Conservation (phyloP, 2,888 invertebrate species). For the Diabrotica balteata region DNA sequence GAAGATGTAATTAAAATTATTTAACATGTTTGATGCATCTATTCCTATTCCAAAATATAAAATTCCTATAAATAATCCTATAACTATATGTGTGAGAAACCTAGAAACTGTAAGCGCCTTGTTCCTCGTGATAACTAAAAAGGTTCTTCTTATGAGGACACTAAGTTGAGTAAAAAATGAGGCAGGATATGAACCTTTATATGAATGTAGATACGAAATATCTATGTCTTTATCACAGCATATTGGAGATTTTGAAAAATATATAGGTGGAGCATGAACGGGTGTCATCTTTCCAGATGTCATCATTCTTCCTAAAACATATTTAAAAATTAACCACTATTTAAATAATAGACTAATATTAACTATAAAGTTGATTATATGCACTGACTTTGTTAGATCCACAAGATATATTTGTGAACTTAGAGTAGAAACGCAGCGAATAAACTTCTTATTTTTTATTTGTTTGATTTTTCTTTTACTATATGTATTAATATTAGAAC, state of each 20-base stretch:
- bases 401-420: no score
- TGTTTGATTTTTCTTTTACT: no score
- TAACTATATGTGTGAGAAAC: constrained; percentile 77
- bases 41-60: constrained; percentile 88
- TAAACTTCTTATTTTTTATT: no score
- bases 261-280: constrained; percentile 59
- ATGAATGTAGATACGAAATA: constrained; percentile 38
- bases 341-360: no score
- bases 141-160: constrained; percentile 70
- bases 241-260: constrained; percentile 41
- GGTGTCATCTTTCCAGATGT: constrained; percentile 63
- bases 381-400: no score
- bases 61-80: constrained; percentile 83
- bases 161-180: constrained; percentile 66
- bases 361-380: no score
- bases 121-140: constrained; percentile 72
- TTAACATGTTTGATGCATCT: constrained; percentile 80
- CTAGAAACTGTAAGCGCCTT: constrained; percentile 79
- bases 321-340: not conserved
- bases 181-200: constrained; percentile 62
- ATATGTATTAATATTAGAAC: no score
- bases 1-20: constrained; percentile 89
- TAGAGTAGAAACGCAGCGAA: no score
- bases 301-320: constrained; percentile 63
- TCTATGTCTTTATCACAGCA: constrained; percentile 32